A percentile compares a stretch with the other conserved stretches of the same genome.
These are phyloP conservation scores for Epirrhoe tristata DNA, from an alignment of 2,888 invertebrate genomes.

Conservation along the genomic window DNA sequence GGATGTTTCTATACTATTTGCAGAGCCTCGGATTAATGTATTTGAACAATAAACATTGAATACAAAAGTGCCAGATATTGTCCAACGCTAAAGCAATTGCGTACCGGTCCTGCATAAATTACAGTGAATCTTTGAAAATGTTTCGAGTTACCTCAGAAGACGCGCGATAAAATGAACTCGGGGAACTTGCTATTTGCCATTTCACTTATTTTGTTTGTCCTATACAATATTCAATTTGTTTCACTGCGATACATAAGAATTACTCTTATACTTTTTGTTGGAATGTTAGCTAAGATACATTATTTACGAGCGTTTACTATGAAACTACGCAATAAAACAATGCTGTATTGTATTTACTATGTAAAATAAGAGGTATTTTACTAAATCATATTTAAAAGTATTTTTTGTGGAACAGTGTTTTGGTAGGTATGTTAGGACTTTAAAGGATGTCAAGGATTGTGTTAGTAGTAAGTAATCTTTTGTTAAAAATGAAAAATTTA, in stretches of 20 bases:
- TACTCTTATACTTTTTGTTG: constrained; percentile 9
- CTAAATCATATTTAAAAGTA: not conserved
- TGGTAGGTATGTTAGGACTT: not conserved
- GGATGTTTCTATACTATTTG: constrained; percentile 40
- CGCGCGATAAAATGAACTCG: constrained; percentile 31
- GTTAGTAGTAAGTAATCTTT: not conserved
- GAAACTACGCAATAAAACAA: not conserved
- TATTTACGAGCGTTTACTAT: not conserved
- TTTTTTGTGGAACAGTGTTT: not conserved
- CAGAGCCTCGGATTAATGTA: constrained; percentile 45
- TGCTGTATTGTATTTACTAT: not conserved
- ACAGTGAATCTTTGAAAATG: constrained; percentile 42
- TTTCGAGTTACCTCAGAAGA: constrained; percentile 38
- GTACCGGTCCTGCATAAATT: constrained; percentile 47
- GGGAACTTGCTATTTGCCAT: constrained; percentile 35
- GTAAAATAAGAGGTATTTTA: not conserved
- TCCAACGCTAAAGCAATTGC: constrained; percentile 42
- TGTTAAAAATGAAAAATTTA: not conserved
- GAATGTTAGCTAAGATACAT: not conserved
- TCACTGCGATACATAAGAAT: not conserved
- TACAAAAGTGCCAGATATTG: constrained; percentile 46
- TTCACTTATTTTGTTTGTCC: constrained; percentile 31
- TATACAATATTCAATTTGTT: constrained; percentile 26
- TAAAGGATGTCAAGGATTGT: constrained; percentile 16
- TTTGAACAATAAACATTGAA: constrained; percentile 48